Percentiles rank a stretch among this genome's conserved stretches.
Evolutionary conservation across 2,888 invertebrate species (phyloP).

Genomic region (Drosophila stalkeri): DNA sequence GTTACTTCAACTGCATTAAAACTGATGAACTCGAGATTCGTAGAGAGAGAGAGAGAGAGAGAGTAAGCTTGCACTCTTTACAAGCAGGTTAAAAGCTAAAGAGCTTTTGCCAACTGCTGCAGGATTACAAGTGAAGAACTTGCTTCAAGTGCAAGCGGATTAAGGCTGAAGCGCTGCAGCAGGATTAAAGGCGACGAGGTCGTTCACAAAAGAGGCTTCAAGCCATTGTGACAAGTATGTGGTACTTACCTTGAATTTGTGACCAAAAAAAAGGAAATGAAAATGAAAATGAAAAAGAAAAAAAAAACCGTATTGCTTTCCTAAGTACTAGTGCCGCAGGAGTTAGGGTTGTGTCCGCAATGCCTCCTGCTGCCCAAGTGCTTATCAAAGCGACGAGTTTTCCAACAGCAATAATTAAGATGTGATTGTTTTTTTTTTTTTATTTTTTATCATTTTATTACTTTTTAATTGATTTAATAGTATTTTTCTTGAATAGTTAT

Average conservation of each 20-base stretch:
- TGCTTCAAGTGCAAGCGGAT: neutral
- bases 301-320: constrained; percentile 80
- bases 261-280: neutral
- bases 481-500: constrained; percentile 71
- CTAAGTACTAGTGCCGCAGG: constrained; percentile 86
- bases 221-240: neutral
- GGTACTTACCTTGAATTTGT: constrained; percentile 15
- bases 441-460: constrained; percentile 45
- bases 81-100: constrained; percentile 6
- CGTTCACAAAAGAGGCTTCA: neutral
- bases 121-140: neutral
- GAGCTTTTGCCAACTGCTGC: constrained; percentile 3
- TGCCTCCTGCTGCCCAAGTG: constrained; percentile 86
- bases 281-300: no score
- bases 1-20: neutral
- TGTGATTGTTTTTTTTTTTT: constrained; percentile 1
- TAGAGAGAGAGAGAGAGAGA: neutral
- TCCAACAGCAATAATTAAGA: constrained; percentile 51
- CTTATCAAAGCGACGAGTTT: constrained; percentile 86
- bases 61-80: neutral
- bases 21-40: neutral
- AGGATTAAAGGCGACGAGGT: neutral
- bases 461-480: constrained; percentile 63
- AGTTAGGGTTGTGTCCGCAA: constrained; percentile 83
- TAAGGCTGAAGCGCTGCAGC: neutral